Evolutionary conservation across 2,113 vertebrate species (phyloP).

Genomic region (Lepus americanus): DNA sequence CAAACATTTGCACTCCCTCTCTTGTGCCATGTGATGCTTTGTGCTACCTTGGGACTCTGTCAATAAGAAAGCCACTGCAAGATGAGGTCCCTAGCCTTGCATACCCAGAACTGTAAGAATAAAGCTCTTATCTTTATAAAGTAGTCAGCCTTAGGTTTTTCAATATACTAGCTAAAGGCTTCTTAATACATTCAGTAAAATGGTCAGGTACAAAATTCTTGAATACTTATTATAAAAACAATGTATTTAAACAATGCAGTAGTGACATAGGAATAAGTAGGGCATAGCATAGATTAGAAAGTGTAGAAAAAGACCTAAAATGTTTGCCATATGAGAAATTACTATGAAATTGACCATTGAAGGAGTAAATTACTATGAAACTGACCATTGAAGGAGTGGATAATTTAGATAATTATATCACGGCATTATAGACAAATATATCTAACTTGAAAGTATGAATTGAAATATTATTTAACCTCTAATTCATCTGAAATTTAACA

Average conservation of each 20-base stretch:
- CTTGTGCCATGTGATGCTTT: too few species aligned
- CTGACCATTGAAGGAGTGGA: not conserved
- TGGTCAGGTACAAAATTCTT: not conserved
- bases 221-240: constrained; percentile 11
- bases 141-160: too few species aligned
- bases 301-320: not conserved
- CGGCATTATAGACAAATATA: not conserved
- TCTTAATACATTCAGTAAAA: not conserved
- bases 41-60: too few species aligned
- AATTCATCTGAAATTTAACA: constrained; percentile 21
- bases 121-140: too few species aligned
- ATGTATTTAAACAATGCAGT: not conserved
- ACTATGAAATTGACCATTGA: not conserved
- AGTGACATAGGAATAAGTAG: not conserved
- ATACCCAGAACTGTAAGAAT: too few species aligned
- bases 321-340: constrained; percentile 48
- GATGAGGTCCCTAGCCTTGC: too few species aligned
- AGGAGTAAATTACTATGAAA: not conserved
- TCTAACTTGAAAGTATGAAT: not conserved
- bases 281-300: not conserved
- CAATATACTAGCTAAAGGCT: too few species aligned
- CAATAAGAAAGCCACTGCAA: too few species aligned
- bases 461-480: constrained; percentile 11
- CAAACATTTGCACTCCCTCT: too few species aligned
- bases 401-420: constrained; percentile 27